A percentile compares a stretch with the other conserved stretches of the same genome.
These are phyloP conservation scores for Biston betularia DNA, from an alignment of 2,888 invertebrate species.

Conservation along the genomic window DNA sequence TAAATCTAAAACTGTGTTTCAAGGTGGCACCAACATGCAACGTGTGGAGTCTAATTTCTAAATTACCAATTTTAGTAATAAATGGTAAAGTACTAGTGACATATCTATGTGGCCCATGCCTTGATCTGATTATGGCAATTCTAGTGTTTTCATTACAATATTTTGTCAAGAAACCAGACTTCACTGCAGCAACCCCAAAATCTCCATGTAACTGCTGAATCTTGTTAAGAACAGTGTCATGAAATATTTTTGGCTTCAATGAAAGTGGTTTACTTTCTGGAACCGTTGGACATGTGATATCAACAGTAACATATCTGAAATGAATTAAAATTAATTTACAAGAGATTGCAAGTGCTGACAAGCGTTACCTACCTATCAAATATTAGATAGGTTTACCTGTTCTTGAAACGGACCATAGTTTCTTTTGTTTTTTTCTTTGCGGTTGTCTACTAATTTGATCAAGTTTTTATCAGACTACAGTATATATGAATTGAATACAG, in stretches of 20 bases:
- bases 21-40: constrained; percentile 92
- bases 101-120: constrained; percentile 92
- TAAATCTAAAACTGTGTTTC: constrained; percentile 91
- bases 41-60: constrained; percentile 87
- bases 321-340: constrained; percentile 33
- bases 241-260: constrained; percentile 83
- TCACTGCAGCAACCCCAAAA: constrained; percentile 90
- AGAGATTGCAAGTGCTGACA: background rate
- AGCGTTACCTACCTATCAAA: background rate
- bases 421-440: background rate
- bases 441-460: background rate
- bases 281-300: constrained; percentile 84
- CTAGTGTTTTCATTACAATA: constrained; percentile 92
- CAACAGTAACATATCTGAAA: constrained; percentile 89
- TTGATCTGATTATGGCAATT: constrained; percentile 89
- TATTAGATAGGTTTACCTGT: constrained; percentile 75
- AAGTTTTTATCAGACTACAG: background rate
- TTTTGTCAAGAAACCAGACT: constrained; percentile 90
- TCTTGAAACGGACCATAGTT: constrained; percentile 89
- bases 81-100: constrained; percentile 89
- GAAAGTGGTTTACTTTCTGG: constrained; percentile 78
- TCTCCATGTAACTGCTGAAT: constrained; percentile 91
- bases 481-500: no score
- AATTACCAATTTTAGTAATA: constrained; percentile 88
- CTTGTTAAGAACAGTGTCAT: constrained; percentile 86